A percentile compares a stretch with the other conserved stretches of the same genome.
These are phyloP conservation scores for Indicator maculatus DNA, from an alignment of 2,113 vertebrate species.

Conservation along the genomic window DNA sequence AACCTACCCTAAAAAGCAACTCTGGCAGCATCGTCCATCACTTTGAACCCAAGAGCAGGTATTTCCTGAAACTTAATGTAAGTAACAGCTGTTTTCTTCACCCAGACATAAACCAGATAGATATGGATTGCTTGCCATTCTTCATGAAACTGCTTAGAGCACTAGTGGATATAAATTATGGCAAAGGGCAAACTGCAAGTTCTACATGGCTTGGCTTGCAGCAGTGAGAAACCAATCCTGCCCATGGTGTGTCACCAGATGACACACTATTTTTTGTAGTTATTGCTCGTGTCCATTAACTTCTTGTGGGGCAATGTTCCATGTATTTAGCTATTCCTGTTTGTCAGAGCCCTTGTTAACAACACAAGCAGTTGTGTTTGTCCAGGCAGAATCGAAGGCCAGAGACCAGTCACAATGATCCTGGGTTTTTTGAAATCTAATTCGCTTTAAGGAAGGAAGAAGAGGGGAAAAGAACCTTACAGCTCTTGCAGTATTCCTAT, in stretches of 20 bases:
- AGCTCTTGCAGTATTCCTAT: background rate
- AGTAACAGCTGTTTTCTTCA: slow-evolving; percentile 57
- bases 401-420: background rate
- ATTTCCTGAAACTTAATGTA: slow-evolving; percentile 65
- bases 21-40: slow-evolving; percentile 1
- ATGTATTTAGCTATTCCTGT: background rate
- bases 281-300: background rate
- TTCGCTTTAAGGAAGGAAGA: background rate
- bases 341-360: background rate
- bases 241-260: background rate
- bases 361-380: background rate
- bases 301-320: slow-evolving; percentile 9
- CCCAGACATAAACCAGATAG: slow-evolving; percentile 59
- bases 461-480: background rate
- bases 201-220: slow-evolving; percentile 52
- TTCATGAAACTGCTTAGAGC: slow-evolving; percentile 56
- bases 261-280: background rate
- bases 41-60: background rate
- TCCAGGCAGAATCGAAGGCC: background rate
- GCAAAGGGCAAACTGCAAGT: slow-evolving; percentile 50
- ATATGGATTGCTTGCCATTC: slow-evolving; percentile 50
- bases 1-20: background rate
- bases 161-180: slow-evolving; percentile 51
- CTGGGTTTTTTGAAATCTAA: background rate
- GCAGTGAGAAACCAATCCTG: slow-evolving; percentile 56